Conservation (phyloP, 2,797 vertebrate species). For the Cyprinella venusta region DNA sequence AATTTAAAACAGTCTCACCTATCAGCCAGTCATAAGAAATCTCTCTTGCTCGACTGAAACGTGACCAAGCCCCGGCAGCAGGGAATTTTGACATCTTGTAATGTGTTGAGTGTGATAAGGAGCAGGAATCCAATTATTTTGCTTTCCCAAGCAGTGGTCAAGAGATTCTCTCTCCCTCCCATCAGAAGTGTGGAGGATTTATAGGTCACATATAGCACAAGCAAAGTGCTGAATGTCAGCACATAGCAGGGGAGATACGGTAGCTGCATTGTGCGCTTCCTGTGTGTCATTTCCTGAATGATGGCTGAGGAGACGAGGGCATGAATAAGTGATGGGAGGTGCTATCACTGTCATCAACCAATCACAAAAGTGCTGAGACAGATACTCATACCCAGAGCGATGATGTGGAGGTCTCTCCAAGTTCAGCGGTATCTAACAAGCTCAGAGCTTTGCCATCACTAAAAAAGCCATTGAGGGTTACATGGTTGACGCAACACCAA, state of each 20-base stretch:
- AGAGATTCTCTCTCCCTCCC: slow-evolving; percentile 52
- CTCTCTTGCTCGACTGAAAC: slow-evolving; percentile 61
- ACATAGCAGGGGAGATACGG: slow-evolving; percentile 47
- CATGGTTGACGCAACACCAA: slow-evolving; percentile 1
- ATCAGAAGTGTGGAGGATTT: slow-evolving; percentile 59
- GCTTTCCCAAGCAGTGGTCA: slow-evolving; percentile 61
- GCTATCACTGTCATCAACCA: slow-evolving; percentile 59
- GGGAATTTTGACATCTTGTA: slow-evolving; percentile 65
- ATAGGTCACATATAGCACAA: slow-evolving; percentile 62
- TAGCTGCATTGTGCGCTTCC: slow-evolving; percentile 52
- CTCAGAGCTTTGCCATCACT: slow-evolving; percentile 12
- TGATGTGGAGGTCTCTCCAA: slow-evolving; percentile 25
- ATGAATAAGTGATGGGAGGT: slow-evolving; percentile 58
- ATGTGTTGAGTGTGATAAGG: slow-evolving; percentile 64
- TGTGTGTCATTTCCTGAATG: slow-evolving; percentile 55
- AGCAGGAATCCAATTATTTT: slow-evolving; percentile 70
- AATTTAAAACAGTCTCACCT: slow-evolving; percentile 60
- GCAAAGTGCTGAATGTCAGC: slow-evolving; percentile 61
- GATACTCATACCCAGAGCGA: slow-evolving; percentile 40
- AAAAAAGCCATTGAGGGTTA: slow-evolving; percentile 24
- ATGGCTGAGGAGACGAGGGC: slow-evolving; percentile 37
- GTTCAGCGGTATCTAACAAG: slow-evolving; percentile 47
- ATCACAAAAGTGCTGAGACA: slow-evolving; percentile 55
- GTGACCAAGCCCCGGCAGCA: slow-evolving; percentile 58
- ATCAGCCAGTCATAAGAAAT: slow-evolving; percentile 62